phyloP scores from a whole-genome alignment of 2,797 vertebrate species.

The Monodelphis domestica region DNA sequence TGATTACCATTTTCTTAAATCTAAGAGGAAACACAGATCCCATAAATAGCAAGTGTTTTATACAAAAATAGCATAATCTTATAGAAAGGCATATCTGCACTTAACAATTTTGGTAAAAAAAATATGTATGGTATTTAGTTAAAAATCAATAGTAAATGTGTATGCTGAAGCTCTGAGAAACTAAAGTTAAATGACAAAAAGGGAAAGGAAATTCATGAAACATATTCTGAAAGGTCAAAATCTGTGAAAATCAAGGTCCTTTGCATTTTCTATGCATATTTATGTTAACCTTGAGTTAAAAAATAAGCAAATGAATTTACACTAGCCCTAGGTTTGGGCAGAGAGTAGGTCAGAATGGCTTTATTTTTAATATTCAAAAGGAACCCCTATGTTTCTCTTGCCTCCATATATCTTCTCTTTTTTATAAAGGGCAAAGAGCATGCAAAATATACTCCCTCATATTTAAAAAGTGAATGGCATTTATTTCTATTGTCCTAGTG shows the following conservation, averaged over 20 bases:
- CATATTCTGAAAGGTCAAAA: slow-evolving; percentile 63
- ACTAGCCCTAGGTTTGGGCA: slow-evolving; percentile 43
- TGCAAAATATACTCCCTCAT: not conserved
- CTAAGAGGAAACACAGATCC: not conserved
- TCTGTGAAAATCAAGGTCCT: slow-evolving; percentile 63
- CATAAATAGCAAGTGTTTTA: slow-evolving; percentile 18
- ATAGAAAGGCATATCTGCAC: slow-evolving; percentile 25
- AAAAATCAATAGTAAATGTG: slow-evolving; percentile 34
- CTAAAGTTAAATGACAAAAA: slow-evolving; percentile 57
- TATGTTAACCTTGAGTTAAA: slow-evolving; percentile 62
- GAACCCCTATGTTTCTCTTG: not conserved
- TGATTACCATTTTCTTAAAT: not conserved
- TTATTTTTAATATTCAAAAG: slow-evolving; percentile 19
- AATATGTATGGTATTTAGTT: no score
- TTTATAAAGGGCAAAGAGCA: not conserved
- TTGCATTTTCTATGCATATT: slow-evolving; percentile 68
- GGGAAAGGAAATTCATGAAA: slow-evolving; percentile 67
- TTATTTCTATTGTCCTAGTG: not conserved
- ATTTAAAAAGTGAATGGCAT: slow-evolving; percentile 21
- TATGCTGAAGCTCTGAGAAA: slow-evolving; percentile 37
- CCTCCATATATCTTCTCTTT: slow-evolving; percentile 14
- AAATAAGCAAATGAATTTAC: slow-evolving; percentile 49
- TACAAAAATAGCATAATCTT: not conserved
- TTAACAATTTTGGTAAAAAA: slow-evolving; percentile 2
- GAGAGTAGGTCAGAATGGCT: slow-evolving; percentile 8